Evolutionary conservation across 2,888 invertebrate species (phyloP).

Genomic region (Empis livida): DNA sequence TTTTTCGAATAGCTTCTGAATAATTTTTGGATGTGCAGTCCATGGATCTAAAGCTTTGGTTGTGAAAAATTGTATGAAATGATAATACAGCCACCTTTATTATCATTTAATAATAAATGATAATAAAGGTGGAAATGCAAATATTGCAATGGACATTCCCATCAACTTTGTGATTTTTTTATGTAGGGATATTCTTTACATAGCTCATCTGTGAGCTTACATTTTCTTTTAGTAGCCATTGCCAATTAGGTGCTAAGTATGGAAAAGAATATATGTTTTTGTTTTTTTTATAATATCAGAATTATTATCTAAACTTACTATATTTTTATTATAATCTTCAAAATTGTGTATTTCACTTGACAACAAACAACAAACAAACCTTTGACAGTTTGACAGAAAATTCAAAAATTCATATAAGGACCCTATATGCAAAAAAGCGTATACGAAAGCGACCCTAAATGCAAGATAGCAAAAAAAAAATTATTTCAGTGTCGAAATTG

Average conservation of each 20-base stretch:
- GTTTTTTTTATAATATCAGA: background rate
- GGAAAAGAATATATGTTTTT: background rate
- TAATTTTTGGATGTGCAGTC: conserved; percentile 4
- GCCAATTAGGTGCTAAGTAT: background rate
- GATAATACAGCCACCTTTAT: conserved; percentile 3
- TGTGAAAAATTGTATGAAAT: conserved; percentile 3
- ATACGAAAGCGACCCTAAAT: background rate
- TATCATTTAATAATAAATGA: background rate
- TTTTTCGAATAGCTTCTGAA: conserved; percentile 5
- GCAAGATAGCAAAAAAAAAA: no score
- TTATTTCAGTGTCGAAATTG: no score
- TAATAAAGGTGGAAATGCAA: background rate
- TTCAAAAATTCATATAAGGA: background rate
- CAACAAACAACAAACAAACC: background rate
- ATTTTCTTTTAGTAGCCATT: background rate
- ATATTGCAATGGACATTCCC: background rate
- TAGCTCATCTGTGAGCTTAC: background rate
- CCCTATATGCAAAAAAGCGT: background rate
- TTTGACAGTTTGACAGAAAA: background rate
- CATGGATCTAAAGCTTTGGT: conserved; percentile 6
- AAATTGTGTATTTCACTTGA: background rate
- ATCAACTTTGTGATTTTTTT: background rate
- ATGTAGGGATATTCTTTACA: background rate
- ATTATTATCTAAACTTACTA: background rate
- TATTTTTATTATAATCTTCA: background rate